phyloP scores from a whole-genome alignment of 1,140 invertebrate genomes.

The Mizuhopecten yessoensis region DNA sequence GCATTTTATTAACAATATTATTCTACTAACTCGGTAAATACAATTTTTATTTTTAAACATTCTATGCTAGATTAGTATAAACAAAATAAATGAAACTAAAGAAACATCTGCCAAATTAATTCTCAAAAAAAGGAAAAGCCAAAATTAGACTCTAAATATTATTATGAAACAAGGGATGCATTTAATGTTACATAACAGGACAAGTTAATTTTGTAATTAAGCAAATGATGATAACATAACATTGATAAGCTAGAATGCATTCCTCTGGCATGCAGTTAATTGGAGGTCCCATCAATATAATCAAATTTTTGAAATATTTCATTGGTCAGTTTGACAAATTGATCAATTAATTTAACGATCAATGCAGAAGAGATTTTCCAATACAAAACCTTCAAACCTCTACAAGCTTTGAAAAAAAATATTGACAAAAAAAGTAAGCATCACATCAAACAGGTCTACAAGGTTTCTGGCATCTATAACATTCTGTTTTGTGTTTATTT shows the following conservation, averaged over 20 bases:
- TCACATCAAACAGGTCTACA: not conserved
- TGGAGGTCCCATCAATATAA: not conserved
- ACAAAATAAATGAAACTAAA: constrained; percentile 23
- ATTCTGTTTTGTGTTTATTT: too few relatives aligned
- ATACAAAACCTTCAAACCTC: not conserved
- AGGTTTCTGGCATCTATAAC: too few relatives aligned
- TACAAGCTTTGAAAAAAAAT: constrained; percentile 8
- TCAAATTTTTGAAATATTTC: not conserved
- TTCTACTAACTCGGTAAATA: not conserved
- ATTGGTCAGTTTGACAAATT: not conserved
- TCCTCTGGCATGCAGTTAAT: constrained; percentile 31
- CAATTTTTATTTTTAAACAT: not conserved
- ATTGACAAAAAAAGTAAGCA: not conserved
- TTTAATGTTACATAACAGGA: constrained; percentile 17
- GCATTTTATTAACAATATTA: constrained; percentile 29
- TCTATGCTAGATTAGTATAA: constrained; percentile 35
- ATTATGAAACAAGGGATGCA: constrained; percentile 6
- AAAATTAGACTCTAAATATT: not conserved
- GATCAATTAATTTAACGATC: too few relatives aligned
- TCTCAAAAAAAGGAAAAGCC: not conserved
- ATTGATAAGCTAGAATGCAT: constrained; percentile 34
- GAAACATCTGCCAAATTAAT: constrained; percentile 17
- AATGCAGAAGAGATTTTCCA: too few relatives aligned
- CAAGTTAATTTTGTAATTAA: constrained; percentile 34
- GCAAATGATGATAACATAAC: not conserved